These are phyloP conservation scores for Litocranius walleri DNA, from an alignment of 2,113 vertebrate genomes.

Conservation along the genomic window DNA sequence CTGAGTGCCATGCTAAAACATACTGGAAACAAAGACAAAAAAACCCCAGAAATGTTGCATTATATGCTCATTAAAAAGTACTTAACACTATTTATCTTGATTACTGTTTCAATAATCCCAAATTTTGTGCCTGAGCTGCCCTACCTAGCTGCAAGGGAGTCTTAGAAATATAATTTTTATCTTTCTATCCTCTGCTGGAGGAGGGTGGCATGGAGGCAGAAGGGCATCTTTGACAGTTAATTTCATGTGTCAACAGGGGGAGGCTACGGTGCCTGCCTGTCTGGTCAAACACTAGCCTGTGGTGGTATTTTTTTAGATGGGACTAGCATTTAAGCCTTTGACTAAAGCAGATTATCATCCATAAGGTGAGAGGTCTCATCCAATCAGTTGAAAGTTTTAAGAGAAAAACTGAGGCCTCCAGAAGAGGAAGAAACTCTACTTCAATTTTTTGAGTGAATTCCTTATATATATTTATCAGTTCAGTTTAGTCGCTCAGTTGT, in stretches of 20 bases:
- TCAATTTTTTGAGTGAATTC: neutral
- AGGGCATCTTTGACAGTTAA: neutral
- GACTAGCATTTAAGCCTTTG: neutral
- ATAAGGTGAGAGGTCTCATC: neutral
- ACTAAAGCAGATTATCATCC: neutral
- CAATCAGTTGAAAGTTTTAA: neutral
- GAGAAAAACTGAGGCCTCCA: neutral
- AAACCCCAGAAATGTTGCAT: neutral
- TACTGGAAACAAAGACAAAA: neutral
- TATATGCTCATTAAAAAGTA: neutral
- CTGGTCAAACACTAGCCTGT: neutral
- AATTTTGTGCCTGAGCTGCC: neutral
- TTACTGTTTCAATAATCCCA: neutral
- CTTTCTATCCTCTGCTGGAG: neutral
- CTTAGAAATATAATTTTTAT: neutral
- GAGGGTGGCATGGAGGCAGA: neutral
- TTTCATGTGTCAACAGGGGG: neutral
- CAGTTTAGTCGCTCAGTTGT: fast-evolving
- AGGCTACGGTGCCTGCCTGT: neutral
- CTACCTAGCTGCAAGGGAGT: neutral
- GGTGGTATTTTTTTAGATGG: neutral
- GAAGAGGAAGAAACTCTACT: neutral
- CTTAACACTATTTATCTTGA: neutral
- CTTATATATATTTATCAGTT: neutral
- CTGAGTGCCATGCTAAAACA: neutral